These are phyloP conservation scores for Ceyx margarethae DNA, from an alignment of 2,113 vertebrate species.

Conservation along the genomic window DNA sequence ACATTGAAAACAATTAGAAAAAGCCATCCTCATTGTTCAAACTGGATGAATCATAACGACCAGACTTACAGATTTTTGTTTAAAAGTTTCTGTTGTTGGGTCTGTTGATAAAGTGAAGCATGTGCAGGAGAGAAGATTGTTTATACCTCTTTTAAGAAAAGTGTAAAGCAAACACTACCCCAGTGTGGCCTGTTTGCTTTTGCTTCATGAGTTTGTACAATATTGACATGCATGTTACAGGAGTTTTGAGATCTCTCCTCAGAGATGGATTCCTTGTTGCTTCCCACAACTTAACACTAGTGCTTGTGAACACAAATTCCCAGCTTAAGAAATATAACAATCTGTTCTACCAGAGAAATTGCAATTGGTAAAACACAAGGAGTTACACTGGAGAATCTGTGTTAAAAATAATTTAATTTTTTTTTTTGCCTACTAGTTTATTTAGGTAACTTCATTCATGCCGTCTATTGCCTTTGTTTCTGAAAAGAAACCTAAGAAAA, in stretches of 20 bases:
- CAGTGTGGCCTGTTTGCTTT: not conserved
- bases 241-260: not conserved
- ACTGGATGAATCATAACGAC: not conserved
- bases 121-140: not conserved
- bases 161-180: not conserved
- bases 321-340: not conserved
- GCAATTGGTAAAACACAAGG: not conserved
- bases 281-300: not conserved
- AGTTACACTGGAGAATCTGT: not conserved
- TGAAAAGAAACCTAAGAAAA: not conserved
- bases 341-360: not conserved
- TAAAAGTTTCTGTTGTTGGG: not conserved
- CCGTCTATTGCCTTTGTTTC: not conserved
- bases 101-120: not conserved
- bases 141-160: not conserved
- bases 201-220: not conserved
- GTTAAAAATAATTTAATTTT: not conserved
- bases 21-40: not conserved
- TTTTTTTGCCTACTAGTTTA: not conserved
- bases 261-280: not conserved
- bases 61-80: not conserved
- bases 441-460: not conserved
- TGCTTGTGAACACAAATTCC: not conserved
- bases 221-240: not conserved
- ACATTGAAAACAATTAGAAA: not conserved